A percentile compares a stretch with the other conserved stretches of the same genome.
These are phyloP conservation scores for Aradophagus sp. DNA, from an alignment of 1,140 invertebrate species.

Conservation along the genomic window DNA sequence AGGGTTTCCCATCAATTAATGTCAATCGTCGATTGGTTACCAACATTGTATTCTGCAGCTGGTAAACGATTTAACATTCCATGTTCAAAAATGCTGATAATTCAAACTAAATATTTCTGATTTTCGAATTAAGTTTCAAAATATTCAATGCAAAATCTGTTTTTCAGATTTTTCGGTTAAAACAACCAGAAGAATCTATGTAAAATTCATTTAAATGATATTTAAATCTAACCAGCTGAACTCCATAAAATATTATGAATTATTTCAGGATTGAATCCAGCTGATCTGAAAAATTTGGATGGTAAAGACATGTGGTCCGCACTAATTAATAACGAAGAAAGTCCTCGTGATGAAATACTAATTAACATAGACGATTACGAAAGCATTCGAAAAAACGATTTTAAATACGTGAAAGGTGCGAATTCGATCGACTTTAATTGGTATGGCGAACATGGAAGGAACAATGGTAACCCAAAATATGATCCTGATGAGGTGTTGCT, in stretches of 20 bases:
- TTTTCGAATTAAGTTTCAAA: conserved; percentile 3
- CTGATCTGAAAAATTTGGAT: conserved; percentile 76
- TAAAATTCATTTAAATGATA: too few relatives aligned
- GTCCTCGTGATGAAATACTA: conserved; percentile 79
- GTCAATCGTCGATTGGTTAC: conserved; percentile 91
- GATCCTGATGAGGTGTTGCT: conserved; percentile 72
- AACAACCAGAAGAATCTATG: too few relatives aligned
- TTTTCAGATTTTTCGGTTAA: too few relatives aligned
- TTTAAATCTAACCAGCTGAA: too few relatives aligned
- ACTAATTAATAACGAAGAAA: conserved; percentile 73
- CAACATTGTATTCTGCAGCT: conserved; percentile 82
- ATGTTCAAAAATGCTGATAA: too few relatives aligned
- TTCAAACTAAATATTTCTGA: too few relatives aligned
- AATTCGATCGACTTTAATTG: conserved; percentile 75
- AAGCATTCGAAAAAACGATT: conserved; percentile 78
- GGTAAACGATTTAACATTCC: conserved; percentile 65
- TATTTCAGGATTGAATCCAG: conserved; percentile 34
- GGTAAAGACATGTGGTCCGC: conserved; percentile 83
- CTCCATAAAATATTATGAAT: too few relatives aligned
- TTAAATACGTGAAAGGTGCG: conserved; percentile 84
- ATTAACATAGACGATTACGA: conserved; percentile 83
- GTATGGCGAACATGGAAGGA: conserved; percentile 74
- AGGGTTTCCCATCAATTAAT: conserved; percentile 84
- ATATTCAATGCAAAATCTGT: too few relatives aligned
- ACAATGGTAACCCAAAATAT: conserved; percentile 63